phyloP scores from a whole-genome alignment of 2,888 invertebrate genomes.

The Ecliptopera silaceata region DNA sequence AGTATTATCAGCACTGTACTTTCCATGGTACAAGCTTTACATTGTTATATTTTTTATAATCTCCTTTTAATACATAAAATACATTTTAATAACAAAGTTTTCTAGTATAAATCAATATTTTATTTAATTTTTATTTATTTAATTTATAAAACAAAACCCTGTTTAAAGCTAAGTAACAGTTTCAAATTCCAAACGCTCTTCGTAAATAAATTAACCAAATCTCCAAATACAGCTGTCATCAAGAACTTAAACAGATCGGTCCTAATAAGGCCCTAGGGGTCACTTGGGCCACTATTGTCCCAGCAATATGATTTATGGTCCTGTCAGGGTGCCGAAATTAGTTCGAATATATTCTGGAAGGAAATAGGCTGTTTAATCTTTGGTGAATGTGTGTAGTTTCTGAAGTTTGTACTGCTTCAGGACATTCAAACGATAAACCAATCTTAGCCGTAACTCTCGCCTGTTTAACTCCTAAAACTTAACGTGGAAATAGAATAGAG shows the following conservation, averaged over 20 bases:
- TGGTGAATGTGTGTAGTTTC: slow-evolving; percentile 13
- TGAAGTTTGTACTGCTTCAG: not conserved
- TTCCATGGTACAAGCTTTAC: no score
- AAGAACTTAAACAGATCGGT: slow-evolving; percentile 35
- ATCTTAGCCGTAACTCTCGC: no score
- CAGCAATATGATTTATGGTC: slow-evolving; percentile 36
- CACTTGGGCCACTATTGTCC: slow-evolving; percentile 34
- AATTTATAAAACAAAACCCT: no score
- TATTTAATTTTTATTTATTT: no score
- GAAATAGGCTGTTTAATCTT: slow-evolving; percentile 26
- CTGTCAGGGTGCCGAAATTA: slow-evolving; percentile 33
- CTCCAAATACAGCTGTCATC: slow-evolving; percentile 41
- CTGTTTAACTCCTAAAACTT: no score
- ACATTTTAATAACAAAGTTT: no score
- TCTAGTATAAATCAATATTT: no score
- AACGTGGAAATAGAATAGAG: no score
- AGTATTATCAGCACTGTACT: no score
- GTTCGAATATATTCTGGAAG: slow-evolving; percentile 30
- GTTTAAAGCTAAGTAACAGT: no score
- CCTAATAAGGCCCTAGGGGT: slow-evolving; percentile 34
- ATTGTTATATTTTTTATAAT: no score
- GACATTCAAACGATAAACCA: not conserved
- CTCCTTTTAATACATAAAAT: no score
- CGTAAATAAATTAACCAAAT: slow-evolving; percentile 34
- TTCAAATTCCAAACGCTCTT: not conserved